These are phyloP conservation scores for Smithornis capensis DNA, from an alignment of 2,113 vertebrate species.

Conservation along the genomic window DNA sequence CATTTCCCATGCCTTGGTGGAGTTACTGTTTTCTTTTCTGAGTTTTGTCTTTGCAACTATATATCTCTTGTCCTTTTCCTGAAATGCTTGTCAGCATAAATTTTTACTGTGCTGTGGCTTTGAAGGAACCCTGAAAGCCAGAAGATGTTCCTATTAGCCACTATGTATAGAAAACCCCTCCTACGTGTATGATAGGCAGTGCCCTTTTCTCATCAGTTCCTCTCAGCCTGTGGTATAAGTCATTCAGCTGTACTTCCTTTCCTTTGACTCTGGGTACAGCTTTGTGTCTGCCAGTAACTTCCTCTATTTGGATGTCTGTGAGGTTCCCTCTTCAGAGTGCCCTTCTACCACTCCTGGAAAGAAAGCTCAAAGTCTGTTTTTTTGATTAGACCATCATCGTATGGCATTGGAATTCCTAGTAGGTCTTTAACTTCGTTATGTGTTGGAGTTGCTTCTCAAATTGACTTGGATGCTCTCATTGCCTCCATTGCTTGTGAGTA, in stretches of 20 bases:
- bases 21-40: not conserved
- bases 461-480: not conserved
- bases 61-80: not conserved
- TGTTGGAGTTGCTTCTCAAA: not conserved
- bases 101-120: not conserved
- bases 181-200: accelerated
- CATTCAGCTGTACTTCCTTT: not conserved
- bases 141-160: not conserved
- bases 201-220: not conserved
- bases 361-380: not conserved
- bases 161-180: accelerated
- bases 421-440: not conserved
- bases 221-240: not conserved
- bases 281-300: not conserved
- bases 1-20: not conserved
- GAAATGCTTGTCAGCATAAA: not conserved
- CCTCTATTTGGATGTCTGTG: not conserved
- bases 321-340: not conserved
- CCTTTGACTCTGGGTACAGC: not conserved
- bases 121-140: not conserved
- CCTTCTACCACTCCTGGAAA: not conserved
- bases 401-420: not conserved
- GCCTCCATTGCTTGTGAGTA: not conserved
- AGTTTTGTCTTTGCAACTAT: not conserved
- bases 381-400: accelerated